phyloP scores from a whole-genome alignment of 2,888 invertebrate species.

The Zygogramma bicolorata region DNA sequence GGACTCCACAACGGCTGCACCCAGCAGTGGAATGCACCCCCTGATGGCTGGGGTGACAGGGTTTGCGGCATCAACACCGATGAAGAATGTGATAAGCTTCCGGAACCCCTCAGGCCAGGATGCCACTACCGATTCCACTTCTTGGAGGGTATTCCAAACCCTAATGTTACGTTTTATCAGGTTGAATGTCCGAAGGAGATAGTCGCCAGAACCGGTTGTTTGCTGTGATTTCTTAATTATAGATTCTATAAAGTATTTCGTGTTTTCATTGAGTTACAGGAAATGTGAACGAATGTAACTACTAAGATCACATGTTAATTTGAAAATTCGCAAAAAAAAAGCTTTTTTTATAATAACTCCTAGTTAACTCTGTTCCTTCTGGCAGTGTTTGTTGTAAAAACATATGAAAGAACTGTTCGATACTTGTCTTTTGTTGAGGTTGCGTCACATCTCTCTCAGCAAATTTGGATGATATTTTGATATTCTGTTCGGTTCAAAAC shows the following conservation, averaged over 20 bases:
- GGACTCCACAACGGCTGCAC: constrained; percentile 46
- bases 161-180: constrained; percentile 40
- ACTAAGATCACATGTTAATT: too few species aligned
- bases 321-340: too few species aligned
- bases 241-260: background rate
- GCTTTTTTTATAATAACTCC: too few species aligned
- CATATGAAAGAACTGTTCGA: too few species aligned
- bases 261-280: too few species aligned
- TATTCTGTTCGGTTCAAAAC: too few species aligned
- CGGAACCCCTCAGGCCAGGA: constrained; percentile 39
- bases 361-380: too few species aligned
- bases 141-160: constrained; percentile 43
- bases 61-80: constrained; percentile 42
- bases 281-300: too few species aligned
- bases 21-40: constrained; percentile 42
- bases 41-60: constrained; percentile 47
- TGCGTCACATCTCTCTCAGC: too few species aligned
- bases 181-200: constrained; percentile 43
- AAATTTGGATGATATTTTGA: too few species aligned
- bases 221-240: background rate
- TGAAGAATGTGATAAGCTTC: constrained; percentile 41
- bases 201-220: constrained; percentile 29
- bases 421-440: too few species aligned
- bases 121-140: constrained; percentile 47
- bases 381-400: too few species aligned